A percentile compares a stretch with the other conserved stretches of the same genome.
phyloP scores from a whole-genome alignment of 2,797 vertebrate genomes.

The Pseudocheirus occidentalis region DNA sequence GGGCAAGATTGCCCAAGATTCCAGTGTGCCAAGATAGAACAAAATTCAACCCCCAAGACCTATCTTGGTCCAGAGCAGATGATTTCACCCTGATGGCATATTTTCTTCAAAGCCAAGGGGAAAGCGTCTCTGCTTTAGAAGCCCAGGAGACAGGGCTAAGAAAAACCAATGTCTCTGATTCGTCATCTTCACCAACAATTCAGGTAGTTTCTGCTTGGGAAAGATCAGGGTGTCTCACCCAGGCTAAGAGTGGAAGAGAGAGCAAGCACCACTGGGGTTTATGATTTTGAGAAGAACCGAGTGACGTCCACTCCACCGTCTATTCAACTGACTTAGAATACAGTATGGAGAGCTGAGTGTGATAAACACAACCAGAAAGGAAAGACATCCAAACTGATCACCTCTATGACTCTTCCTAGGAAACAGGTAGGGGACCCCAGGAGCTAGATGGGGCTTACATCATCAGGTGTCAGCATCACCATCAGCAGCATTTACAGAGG shows the following conservation, averaged over 20 bases:
- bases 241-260: background rate
- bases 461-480: background rate
- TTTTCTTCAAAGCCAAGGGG: background rate
- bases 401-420: background rate
- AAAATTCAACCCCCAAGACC: background rate
- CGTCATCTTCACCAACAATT: background rate
- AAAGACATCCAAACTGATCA: background rate
- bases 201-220: background rate
- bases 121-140: background rate
- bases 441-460: background rate
- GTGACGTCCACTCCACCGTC: background rate
- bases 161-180: background rate
- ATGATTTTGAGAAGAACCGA: background rate
- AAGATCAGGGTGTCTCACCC: background rate
- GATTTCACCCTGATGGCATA: background rate
- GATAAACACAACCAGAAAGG: background rate
- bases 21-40: background rate
- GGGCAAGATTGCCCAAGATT: background rate
- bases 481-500: background rate
- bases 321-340: background rate
- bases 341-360: background rate
- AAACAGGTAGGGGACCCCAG: background rate
- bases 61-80: background rate
- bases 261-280: background rate
- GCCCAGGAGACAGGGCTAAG: background rate